These are phyloP conservation scores for Cerastoderma edule DNA, from an alignment of 2,888 invertebrate species.

Conservation along the genomic window DNA sequence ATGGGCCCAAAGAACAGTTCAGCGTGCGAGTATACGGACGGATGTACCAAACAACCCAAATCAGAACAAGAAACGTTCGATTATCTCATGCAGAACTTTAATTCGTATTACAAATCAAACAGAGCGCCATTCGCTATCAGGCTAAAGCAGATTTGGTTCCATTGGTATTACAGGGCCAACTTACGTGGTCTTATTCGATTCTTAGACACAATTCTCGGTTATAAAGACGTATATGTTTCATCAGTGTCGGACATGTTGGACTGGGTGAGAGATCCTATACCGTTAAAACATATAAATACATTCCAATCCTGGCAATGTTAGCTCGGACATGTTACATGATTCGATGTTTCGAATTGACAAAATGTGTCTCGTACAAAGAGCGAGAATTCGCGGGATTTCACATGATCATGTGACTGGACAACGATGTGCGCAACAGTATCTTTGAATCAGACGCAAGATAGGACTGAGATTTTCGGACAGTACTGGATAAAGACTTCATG, in stretches of 20 bases:
- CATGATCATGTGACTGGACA: no score
- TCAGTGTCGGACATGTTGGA: constrained; percentile 71
- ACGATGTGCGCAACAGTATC: no score
- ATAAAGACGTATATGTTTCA: constrained; percentile 76
- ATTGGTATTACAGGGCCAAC: constrained; percentile 65
- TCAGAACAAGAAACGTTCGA: constrained; percentile 63
- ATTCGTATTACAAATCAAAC: constrained; percentile 61
- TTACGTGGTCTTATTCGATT: constrained; percentile 61
- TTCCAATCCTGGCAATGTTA: constrained; percentile 74
- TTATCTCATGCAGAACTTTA: constrained; percentile 90
- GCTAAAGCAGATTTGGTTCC: constrained; percentile 69
- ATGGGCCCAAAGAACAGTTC: constrained; percentile 47
- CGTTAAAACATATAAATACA: constrained; percentile 58
- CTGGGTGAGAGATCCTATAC: constrained; percentile 75
- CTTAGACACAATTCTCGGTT: constrained; percentile 56
- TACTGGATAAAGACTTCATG: no score
- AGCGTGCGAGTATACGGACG: constrained; percentile 72
- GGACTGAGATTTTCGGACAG: no score
- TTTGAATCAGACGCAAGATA: no score
- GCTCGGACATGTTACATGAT: neutral
- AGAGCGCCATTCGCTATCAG: constrained; percentile 66
- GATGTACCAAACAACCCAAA: constrained; percentile 61
- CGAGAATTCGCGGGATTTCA: no score
- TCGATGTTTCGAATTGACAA: no score
- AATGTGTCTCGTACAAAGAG: no score